Base-by-base conservation (phyloP, 1,140 invertebrate genomes). In the Papilio aristodemus region DNA sequence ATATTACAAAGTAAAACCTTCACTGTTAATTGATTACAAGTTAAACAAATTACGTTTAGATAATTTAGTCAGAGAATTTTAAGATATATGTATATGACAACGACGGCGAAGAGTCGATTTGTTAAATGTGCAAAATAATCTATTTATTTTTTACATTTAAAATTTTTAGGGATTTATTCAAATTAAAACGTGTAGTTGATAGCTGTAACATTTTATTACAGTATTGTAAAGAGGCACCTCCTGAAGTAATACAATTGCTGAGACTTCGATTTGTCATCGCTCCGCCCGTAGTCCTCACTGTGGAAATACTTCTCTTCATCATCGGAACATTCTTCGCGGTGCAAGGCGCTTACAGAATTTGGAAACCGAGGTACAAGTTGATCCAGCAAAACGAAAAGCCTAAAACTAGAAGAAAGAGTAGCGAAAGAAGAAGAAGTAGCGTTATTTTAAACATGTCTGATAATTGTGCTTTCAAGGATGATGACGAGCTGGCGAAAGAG, bases 181-280 rank as follows among this genome's bases (percentile, higher is more conserved):
- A 32, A 6, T 2, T 32, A 2, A 32, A 32, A 32, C 6, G 27
- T 2, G 6, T 32, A 2, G 2, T 3, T 32, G 6, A 32, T 41
- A 2, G 8, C 9, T 41, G 38, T n/a, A 41, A 59, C 11, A 63
- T 71, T 70, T 60, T 50, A 68, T 79, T 68, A 32, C 80, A 89
- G 89, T 76, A 74, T 50, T 89, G 89, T 66, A 78, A 83, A 14
- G 71, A 80, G 32, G 79, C 89, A 10, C 85, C 89, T 4, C 43
- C 77, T 58, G 77, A 83, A 10, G 72, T 90, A 6, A 43, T 77
- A 11, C 73, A 27, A 11, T 67, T 90, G 0, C 69, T 91, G 0
- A 72, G 78, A 0, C 71, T 91, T 0, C 85, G 85, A 5, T 69
- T 90, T 1, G 74, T 86, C 27, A 73, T 86, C 13, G 86, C 74